These are phyloP conservation scores for Baryphthengus martii DNA, from an alignment of 2,113 vertebrate species.

Conservation along the genomic window DNA sequence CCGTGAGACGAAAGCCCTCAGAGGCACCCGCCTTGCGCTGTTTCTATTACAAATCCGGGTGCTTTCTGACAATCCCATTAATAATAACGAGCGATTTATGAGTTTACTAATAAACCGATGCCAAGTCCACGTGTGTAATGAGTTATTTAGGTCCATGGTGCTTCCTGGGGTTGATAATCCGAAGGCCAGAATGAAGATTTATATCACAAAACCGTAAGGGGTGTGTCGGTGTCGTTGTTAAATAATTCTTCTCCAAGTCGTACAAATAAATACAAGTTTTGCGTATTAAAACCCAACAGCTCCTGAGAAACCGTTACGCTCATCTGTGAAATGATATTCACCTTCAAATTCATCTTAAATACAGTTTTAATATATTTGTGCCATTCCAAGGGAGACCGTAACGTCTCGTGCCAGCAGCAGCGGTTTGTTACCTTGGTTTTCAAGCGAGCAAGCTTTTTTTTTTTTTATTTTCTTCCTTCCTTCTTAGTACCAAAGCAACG, in stretches of 20 bases:
- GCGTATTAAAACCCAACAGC: background rate
- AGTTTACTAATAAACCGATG: background rate
- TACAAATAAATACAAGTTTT: background rate
- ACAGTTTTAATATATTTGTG: conserved; percentile 32
- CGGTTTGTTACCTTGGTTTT: background rate
- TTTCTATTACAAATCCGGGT: background rate
- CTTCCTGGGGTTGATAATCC: background rate
- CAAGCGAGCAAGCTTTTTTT: background rate
- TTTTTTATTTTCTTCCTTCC: background rate
- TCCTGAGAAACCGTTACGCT: conserved; percentile 11
- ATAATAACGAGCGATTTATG: background rate
- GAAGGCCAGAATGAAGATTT: conserved; percentile 9
- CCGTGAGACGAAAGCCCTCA: background rate
- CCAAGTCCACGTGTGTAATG: background rate
- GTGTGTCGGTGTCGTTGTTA: background rate
- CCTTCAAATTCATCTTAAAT: conserved; percentile 26
- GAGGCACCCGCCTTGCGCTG: no score
- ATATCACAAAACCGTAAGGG: background rate
- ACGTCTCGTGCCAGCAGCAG: background rate
- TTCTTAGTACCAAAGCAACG: background rate
- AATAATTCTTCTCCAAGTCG: background rate
- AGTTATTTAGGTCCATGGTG: background rate
- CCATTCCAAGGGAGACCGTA: background rate
- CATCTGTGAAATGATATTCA: conserved; percentile 34
- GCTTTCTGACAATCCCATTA: background rate